These are phyloP conservation scores for Chirona hameri DNA, from an alignment of 2,888 invertebrate genomes.

Conservation along the genomic window DNA sequence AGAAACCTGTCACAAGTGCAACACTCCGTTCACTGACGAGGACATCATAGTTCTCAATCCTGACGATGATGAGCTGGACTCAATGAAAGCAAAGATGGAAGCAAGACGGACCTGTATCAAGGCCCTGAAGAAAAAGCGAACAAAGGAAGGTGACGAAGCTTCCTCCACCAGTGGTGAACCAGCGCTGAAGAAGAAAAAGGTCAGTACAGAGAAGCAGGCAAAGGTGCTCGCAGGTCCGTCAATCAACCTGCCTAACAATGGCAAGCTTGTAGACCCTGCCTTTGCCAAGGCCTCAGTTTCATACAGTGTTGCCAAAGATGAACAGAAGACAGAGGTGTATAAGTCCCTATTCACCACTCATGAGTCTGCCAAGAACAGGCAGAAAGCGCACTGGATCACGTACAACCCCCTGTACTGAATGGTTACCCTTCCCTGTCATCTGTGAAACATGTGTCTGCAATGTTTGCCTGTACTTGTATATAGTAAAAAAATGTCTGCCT, in stretches of 20 bases:
- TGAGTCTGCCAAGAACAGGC: conserved; percentile 77
- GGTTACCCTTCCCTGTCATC: too few relatives aligned
- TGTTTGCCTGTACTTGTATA: neutral
- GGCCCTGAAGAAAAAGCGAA: conserved; percentile 57
- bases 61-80: conserved; percentile 66
- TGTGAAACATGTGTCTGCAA: neutral
- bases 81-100: conserved; percentile 62
- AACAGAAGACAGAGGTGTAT: conserved; percentile 81
- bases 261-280: conserved; percentile 39
- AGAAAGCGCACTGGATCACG: conserved; percentile 94
- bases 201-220: neutral
- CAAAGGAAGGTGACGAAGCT: neutral
- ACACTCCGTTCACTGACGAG: conserved; percentile 33
- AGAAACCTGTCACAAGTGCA: conserved; percentile 44
- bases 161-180: neutral
- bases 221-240: conserved; percentile 28
- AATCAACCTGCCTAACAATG: conserved; percentile 38
- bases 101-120: conserved; percentile 56
- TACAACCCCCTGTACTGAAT: conserved; percentile 68
- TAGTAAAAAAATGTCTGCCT: too few relatives aligned
- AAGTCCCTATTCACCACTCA: conserved; percentile 94
- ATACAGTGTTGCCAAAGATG: conserved; percentile 86
- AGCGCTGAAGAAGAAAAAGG: neutral
- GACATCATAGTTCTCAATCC: conserved; percentile 88
- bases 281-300: neutral